Evolutionary conservation across 2,797 vertebrate species (phyloP).

Genomic region (Anguilla marmorata): DNA sequence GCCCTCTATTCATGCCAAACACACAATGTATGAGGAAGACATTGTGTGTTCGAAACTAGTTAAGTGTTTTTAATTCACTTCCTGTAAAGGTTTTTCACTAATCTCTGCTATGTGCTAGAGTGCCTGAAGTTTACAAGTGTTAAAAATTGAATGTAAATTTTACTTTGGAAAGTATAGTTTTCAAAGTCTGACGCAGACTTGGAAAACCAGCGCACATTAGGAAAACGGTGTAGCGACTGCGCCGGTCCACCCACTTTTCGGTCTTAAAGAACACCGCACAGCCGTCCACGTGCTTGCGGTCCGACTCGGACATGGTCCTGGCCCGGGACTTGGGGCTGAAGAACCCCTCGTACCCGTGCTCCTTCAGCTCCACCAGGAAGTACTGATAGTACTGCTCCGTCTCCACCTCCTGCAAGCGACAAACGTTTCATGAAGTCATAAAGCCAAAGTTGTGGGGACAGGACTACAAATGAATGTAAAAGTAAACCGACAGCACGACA

Average conservation of each 20-base stretch:
- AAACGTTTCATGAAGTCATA: too few relatives aligned
- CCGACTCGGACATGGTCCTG: constrained; percentile 96
- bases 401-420: constrained; percentile 84
- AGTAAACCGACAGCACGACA: not conserved
- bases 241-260: constrained; percentile 81
- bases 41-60: too few relatives aligned
- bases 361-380: constrained; percentile 93
- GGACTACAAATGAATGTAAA: not conserved
- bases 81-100: too few relatives aligned
- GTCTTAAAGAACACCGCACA: constrained; percentile 96
- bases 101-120: not conserved
- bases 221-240: not conserved
- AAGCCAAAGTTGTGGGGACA: not conserved
- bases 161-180: too few relatives aligned
- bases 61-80: too few relatives aligned
- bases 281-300: constrained; percentile 96
- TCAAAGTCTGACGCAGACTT: not conserved
- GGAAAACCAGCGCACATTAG: not conserved
- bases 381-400: constrained; percentile 97
- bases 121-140: not conserved
- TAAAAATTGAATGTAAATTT: too few relatives aligned
- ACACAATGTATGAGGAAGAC: too few relatives aligned
- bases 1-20: too few relatives aligned
- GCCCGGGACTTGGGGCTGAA: constrained; percentile 98
- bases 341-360: constrained; percentile 95